Percentiles rank a stretch among this genome's conserved stretches.
Evolutionary conservation across 2,888 invertebrate species (phyloP).

Genomic region (Drosophila longiperda): DNA sequence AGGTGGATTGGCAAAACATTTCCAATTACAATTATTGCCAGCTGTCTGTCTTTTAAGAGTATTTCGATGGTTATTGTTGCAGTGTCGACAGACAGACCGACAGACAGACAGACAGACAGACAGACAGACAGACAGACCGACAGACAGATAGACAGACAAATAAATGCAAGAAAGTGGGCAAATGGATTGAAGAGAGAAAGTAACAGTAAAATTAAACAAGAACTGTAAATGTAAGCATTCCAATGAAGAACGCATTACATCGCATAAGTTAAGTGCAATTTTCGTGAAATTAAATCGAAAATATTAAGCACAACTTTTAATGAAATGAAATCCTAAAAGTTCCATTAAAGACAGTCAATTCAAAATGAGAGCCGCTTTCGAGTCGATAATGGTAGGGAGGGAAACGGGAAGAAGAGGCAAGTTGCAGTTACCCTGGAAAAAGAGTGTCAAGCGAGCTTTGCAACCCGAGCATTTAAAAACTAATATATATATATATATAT

Average conservation of each 20-base stretch:
- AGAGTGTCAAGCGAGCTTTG: neutral
- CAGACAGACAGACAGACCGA: slow-evolving; percentile 19
- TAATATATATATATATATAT: neutral
- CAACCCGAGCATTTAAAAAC: neutral
- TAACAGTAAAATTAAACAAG: slow-evolving; percentile 33
- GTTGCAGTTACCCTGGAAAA: neutral
- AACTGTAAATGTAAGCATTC: slow-evolving; percentile 39
- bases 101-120: slow-evolving; percentile 15
- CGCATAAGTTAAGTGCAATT: slow-evolving; percentile 18
- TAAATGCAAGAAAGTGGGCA: neutral
- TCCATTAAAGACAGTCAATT: neutral
- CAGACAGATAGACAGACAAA: slow-evolving; percentile 5
- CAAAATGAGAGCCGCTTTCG: neutral
- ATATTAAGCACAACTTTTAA: slow-evolving; percentile 51
- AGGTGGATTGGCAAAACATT: slow-evolving; percentile 24
- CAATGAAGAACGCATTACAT: slow-evolving; percentile 35
- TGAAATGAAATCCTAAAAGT: slow-evolving; percentile 63
- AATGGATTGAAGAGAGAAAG: neutral
- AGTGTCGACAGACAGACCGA: slow-evolving; percentile 38
- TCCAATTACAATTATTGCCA: slow-evolving; percentile 15
- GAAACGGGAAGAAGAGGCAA: neutral
- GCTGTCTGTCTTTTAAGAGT: slow-evolving; percentile 19
- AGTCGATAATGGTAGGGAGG: no score
- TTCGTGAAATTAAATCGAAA: slow-evolving; percentile 52
- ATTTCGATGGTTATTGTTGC: slow-evolving; percentile 41